A percentile compares a stretch with the other conserved stretches of the same genome.
phyloP scores from a whole-genome alignment of 2,797 vertebrate genomes.

The Anas acuta region DNA sequence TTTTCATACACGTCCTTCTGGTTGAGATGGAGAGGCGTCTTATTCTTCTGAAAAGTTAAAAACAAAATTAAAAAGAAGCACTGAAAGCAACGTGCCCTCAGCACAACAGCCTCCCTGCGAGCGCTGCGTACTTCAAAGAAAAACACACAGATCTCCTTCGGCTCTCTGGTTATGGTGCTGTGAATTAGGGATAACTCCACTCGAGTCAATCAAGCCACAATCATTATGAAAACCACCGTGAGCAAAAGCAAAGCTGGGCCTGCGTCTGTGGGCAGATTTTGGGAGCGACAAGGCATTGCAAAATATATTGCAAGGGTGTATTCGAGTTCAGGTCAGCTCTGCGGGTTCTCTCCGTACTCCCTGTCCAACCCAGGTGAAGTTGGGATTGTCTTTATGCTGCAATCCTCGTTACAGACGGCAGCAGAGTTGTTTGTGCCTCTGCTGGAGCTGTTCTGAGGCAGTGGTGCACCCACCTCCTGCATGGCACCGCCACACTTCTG shows the following conservation, averaged over 20 bases:
- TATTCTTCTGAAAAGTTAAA: constrained; percentile 56
- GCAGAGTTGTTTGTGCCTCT: neutral
- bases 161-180: constrained; percentile 38
- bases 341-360: neutral
- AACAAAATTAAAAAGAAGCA: constrained; percentile 43
- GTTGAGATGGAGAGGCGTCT: constrained; percentile 59
- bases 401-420: neutral
- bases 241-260: neutral
- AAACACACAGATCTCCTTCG: constrained; percentile 37
- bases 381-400: neutral
- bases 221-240: neutral
- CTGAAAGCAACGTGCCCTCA: constrained; percentile 57
- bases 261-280: constrained; percentile 13
- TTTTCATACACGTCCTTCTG: constrained; percentile 63
- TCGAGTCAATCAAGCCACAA: constrained; percentile 40
- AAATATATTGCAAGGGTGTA: neutral
- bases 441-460: neutral
- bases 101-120: constrained; percentile 55
- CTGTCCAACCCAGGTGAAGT: neutral
- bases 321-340: constrained; percentile 11
- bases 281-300: neutral
- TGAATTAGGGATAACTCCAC: constrained; percentile 35
- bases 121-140: constrained; percentile 39
- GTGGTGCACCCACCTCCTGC: neutral
- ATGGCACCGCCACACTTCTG: neutral